Conservation (phyloP, 2,797 vertebrate genomes). For the Sternotherus odoratus region DNA sequence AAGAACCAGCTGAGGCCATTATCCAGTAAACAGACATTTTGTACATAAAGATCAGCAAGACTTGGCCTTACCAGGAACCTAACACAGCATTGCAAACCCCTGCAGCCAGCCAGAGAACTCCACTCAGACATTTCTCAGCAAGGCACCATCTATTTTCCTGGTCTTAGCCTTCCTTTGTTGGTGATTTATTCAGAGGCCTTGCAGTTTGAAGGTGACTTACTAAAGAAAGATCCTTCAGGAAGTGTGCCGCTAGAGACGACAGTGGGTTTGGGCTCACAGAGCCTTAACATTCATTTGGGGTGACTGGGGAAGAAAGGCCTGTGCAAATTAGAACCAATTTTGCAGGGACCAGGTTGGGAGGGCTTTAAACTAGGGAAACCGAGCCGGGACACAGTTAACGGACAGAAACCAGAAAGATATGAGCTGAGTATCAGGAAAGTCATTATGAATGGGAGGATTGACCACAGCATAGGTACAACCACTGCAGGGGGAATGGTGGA, state of each 20-base stretch:
- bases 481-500: background rate
- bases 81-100: background rate
- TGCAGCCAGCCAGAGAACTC: background rate
- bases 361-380: background rate
- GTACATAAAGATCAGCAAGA: background rate
- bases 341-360: background rate
- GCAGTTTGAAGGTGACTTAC: background rate
- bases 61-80: background rate
- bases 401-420: background rate
- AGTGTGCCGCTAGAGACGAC: background rate
- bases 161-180: background rate
- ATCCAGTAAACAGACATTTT: background rate
- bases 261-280: background rate
- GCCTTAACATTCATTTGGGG: background rate
- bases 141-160: background rate
- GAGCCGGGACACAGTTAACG: background rate
- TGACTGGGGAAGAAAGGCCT: background rate
- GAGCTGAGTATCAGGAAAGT: background rate
- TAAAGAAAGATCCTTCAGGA: background rate
- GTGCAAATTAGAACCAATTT: background rate
- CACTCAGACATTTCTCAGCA: background rate
- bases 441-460: background rate
- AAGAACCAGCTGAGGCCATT: background rate
- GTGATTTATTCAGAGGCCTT: background rate
- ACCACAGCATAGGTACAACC: background rate